A percentile compares a stretch with the other conserved stretches of the same genome.
Evolutionary conservation across 2,113 vertebrate species (phyloP).

Genomic region (Murina feae): DNA sequence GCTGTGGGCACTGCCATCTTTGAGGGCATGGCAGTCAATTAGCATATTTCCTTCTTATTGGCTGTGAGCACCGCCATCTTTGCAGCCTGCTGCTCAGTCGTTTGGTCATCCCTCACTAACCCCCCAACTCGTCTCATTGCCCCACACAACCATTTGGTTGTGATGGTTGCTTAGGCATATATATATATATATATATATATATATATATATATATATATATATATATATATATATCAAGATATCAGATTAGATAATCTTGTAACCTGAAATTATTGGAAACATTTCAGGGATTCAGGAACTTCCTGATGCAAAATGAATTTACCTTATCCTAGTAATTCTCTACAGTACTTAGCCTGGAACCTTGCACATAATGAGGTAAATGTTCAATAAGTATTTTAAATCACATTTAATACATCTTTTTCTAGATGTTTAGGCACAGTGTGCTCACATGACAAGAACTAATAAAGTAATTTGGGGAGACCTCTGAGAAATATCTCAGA

Average conservation of each 20-base stretch:
- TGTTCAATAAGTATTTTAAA: not conserved
- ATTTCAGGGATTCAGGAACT: slow-evolving; percentile 10
- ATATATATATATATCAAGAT: not conserved
- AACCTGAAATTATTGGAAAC: slow-evolving; percentile 35
- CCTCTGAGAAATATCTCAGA: not conserved
- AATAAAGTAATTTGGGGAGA: not conserved
- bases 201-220: too few species aligned
- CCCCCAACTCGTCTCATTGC: too few species aligned
- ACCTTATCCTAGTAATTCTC: not conserved
- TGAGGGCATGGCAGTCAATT: too few species aligned
- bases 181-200: too few species aligned
- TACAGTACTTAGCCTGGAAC: not conserved
- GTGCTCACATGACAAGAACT: not conserved
- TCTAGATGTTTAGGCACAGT: not conserved
- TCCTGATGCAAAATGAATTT: slow-evolving; percentile 35
- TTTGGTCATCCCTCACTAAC: too few species aligned
- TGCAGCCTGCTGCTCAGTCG: too few species aligned
- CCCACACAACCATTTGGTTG: too few species aligned
- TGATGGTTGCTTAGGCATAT: too few species aligned
- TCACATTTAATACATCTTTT: not conserved
- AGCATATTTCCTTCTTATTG: too few species aligned
- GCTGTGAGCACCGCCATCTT: too few species aligned
- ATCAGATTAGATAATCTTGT: slow-evolving; percentile 13
- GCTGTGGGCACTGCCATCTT: too few species aligned
- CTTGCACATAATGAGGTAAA: not conserved